Conservation (phyloP, 2,797 vertebrate genomes). For the Myotis vivesi region DNA sequence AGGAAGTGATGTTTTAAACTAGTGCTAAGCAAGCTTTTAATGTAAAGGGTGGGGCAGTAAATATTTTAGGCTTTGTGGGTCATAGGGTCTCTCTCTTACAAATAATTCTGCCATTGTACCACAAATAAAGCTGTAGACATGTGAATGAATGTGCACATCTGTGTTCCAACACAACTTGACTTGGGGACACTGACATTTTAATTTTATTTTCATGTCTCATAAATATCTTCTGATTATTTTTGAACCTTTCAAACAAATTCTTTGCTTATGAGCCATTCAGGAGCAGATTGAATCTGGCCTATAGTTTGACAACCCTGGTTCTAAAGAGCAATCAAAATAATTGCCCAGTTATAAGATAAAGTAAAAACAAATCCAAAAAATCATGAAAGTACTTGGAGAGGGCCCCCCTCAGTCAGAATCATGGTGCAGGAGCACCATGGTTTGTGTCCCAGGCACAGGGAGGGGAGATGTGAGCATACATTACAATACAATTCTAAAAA, state of each 20-base stretch:
- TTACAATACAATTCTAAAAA: background rate
- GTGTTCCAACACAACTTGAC: background rate
- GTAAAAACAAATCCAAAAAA: background rate
- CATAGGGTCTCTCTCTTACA: background rate
- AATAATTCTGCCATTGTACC: background rate
- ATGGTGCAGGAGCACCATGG: rapidly evolving
- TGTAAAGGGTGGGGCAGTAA: background rate
- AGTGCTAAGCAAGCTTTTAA: background rate
- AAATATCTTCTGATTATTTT: background rate
- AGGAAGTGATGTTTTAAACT: background rate
- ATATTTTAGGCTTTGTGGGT: background rate
- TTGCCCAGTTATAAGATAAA: background rate
- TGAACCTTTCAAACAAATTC: background rate
- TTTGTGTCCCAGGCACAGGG: background rate
- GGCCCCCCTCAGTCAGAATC: background rate
- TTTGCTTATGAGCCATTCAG: background rate
- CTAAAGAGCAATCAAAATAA: background rate
- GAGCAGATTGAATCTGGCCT: background rate
- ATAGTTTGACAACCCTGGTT: background rate
- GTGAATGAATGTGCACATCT: background rate
- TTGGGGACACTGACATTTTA: background rate
- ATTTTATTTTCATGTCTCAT: conserved; percentile 23
- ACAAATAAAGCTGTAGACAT: background rate
- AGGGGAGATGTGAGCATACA: rapidly evolving
- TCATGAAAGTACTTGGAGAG: background rate